phyloP scores from a whole-genome alignment of 2,113 vertebrate species.

The Bostrychus sinensis region DNA sequence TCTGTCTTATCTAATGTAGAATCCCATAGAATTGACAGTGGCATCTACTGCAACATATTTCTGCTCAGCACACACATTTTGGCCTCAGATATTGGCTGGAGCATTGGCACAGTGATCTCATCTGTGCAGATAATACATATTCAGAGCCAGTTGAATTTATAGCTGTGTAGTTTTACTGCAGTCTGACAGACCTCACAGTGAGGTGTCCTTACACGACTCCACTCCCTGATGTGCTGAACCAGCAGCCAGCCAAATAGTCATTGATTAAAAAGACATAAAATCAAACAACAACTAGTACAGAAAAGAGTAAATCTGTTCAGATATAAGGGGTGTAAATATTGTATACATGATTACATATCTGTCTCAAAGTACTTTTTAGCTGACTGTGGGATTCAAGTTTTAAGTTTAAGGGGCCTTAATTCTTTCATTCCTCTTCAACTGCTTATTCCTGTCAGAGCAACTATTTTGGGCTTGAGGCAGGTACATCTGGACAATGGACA shows the following conservation, averaged over 20 bases:
- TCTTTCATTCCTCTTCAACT: too few relatives aligned
- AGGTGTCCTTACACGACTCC: constrained; percentile 3
- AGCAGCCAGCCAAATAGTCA: constrained; percentile 5
- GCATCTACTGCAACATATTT: background rate
- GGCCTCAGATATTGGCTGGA: background rate
- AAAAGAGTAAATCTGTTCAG: constrained; percentile 1
- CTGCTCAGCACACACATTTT: background rate
- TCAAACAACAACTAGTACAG: background rate
- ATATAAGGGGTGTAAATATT: background rate
- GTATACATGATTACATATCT: background rate
- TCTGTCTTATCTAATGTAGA: background rate
- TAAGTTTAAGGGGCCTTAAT: too few relatives aligned
- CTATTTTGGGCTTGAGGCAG: too few relatives aligned
- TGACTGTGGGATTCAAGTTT: background rate
- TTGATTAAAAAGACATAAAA: constrained; percentile 8
- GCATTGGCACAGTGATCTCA: constrained; percentile 6
- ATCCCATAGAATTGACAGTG: background rate
- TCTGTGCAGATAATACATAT: constrained; percentile 14
- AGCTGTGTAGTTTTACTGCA: constrained; percentile 6
- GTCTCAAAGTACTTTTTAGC: background rate
- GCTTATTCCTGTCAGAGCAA: too few relatives aligned
- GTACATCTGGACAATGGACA: too few relatives aligned
- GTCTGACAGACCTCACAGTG: background rate
- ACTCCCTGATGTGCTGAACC: background rate
- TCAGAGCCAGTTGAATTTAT: constrained; percentile 15